phyloP scores from a whole-genome alignment of 1,140 invertebrate genomes.

The Drosophila bocqueti region DNA sequence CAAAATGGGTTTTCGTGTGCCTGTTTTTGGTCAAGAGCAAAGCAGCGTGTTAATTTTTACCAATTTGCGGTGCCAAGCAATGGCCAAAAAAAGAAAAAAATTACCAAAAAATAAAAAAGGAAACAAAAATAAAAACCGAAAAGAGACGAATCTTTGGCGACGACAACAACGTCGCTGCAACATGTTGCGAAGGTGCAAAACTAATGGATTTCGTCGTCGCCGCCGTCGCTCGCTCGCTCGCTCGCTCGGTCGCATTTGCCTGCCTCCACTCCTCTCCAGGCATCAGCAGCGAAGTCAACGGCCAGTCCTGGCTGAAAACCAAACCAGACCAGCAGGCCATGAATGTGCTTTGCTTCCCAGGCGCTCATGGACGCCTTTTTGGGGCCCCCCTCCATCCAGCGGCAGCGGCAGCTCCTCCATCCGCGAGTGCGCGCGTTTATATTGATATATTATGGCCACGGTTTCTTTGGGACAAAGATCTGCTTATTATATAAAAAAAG shows the following conservation, averaged over 20 bases:
- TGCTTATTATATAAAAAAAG: slow-evolving; percentile 84
- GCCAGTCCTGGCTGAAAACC: slow-evolving; percentile 55
- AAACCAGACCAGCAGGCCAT: slow-evolving; percentile 48
- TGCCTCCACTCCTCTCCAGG: slow-evolving; percentile 20
- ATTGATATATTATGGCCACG: slow-evolving; percentile 84
- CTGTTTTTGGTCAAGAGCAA: slow-evolving; percentile 83
- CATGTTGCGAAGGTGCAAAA: slow-evolving; percentile 83
- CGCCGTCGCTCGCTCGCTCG: slow-evolving; percentile 44
- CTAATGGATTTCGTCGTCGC: slow-evolving; percentile 82
- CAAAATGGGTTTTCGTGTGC: slow-evolving; percentile 78
- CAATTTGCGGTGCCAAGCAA: slow-evolving; percentile 73
- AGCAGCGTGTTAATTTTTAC: slow-evolving; percentile 84
- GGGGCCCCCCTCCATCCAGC: not conserved
- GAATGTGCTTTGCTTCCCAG: slow-evolving; percentile 82
- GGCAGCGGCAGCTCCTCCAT: slow-evolving; percentile 17
- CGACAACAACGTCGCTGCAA: slow-evolving; percentile 66
- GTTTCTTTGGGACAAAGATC: slow-evolving; percentile 85
- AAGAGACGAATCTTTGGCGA: slow-evolving; percentile 51
- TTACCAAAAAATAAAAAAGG: slow-evolving; percentile 13
- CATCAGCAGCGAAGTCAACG: slow-evolving; percentile 58
- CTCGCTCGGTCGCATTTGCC: slow-evolving; percentile 58
- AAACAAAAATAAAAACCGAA: slow-evolving; percentile 26
- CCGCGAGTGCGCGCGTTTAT: slow-evolving; percentile 70
- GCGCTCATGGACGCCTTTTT: slow-evolving; percentile 62
- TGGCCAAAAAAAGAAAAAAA: slow-evolving; percentile 60